Evolutionary conservation across 2,113 vertebrate genomes (phyloP).

Genomic region (Axis porcinus): DNA sequence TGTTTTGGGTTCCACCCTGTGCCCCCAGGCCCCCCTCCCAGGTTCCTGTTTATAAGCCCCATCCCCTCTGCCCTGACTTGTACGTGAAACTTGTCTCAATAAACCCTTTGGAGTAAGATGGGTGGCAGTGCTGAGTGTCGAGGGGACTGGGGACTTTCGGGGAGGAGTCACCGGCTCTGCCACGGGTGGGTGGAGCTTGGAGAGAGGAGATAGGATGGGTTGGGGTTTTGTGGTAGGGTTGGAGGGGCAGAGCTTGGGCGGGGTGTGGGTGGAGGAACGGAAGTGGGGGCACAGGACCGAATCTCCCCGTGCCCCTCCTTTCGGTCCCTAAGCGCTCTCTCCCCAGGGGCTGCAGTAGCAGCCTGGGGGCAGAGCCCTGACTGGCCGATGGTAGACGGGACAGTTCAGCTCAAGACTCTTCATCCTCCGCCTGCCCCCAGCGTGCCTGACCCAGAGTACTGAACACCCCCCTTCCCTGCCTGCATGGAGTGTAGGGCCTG

Average conservation of each 20-base stretch:
- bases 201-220: background rate
- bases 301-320: conserved; percentile 42
- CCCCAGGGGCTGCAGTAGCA: background rate
- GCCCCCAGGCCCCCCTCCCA: conserved; percentile 24
- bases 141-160: background rate
- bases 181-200: background rate
- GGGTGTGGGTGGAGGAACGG: conserved; percentile 7
- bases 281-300: conserved; percentile 37
- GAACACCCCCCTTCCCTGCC: too few species aligned
- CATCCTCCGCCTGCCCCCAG: accelerated
- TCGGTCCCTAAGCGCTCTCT: background rate
- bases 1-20: conserved; percentile 47
- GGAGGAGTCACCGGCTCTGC: background rate
- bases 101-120: conserved; percentile 76
- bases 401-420: background rate
- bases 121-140: background rate
- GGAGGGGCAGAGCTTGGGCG: background rate
- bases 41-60: conserved; percentile 73
- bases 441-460: accelerated
- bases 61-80: conserved; percentile 73
- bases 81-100: conserved; percentile 80
- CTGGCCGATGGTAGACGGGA: background rate
- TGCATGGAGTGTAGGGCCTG: background rate
- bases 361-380: background rate
- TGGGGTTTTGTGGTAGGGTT: background rate